phyloP scores from a whole-genome alignment of 1,140 invertebrate genomes.

The Cherax quadricarinatus region DNA sequence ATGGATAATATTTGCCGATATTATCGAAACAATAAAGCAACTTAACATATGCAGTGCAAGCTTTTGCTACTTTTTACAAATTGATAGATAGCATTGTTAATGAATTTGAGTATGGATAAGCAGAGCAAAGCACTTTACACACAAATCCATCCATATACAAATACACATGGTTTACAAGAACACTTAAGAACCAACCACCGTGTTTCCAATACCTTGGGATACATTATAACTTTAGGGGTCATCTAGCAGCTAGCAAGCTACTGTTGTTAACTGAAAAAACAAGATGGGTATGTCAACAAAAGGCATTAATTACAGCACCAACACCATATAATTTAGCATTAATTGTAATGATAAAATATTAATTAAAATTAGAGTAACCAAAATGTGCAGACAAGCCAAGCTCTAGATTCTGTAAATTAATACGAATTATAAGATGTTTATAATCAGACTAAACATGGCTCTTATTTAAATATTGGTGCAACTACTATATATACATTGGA shows the following conservation, averaged over 20 bases:
- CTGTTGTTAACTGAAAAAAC: conserved; percentile 53
- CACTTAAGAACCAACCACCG: conserved; percentile 47
- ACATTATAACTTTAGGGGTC: conserved; percentile 60
- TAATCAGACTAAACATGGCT: too few relatives aligned
- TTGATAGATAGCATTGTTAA: background rate
- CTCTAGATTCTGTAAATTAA: background rate
- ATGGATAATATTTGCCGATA: background rate
- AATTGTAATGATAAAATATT: background rate
- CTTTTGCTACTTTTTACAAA: background rate
- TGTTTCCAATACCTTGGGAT: conserved; percentile 56
- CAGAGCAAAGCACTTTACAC: background rate
- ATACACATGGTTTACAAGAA: background rate
- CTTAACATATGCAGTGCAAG: background rate
- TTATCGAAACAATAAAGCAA: background rate
- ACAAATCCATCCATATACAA: background rate
- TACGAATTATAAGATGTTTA: background rate
- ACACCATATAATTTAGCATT: background rate
- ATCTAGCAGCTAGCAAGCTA: conserved; percentile 55
- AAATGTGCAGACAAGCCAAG: background rate
- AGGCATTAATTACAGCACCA: conserved; percentile 5
- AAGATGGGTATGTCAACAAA: conserved; percentile 41
- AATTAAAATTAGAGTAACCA: background rate
- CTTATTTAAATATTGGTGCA: too few relatives aligned
- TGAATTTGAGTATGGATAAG: background rate
- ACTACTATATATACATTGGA: too few relatives aligned